These are phyloP conservation scores for Burhinus oedicnemus DNA, from an alignment of 2,113 vertebrate species.

Conservation along the genomic window DNA sequence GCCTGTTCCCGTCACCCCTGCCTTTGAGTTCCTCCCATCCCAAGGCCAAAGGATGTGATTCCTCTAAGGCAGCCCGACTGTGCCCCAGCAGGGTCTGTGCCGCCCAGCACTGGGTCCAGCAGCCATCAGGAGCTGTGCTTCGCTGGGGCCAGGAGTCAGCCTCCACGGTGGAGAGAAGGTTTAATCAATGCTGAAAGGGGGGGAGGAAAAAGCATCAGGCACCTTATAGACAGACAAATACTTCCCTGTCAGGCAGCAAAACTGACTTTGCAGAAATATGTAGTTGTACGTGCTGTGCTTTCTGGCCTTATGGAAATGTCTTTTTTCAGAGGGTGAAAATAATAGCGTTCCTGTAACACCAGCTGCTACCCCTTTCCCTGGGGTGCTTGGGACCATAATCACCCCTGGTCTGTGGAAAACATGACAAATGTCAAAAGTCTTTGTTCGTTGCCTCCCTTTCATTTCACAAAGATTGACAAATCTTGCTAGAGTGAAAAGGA, in stretches of 20 bases:
- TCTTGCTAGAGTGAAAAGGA: background rate
- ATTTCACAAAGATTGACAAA: fast-evolving
- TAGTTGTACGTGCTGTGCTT: fast-evolving
- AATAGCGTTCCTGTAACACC: background rate
- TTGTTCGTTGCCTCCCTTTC: background rate
- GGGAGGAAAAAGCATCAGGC: background rate
- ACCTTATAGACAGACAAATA: background rate
- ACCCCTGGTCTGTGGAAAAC: background rate
- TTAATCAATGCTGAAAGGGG: too few species aligned
- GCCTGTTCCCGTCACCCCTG: background rate
- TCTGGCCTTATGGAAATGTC: background rate
- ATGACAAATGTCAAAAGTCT: background rate
- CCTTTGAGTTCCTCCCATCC: background rate
- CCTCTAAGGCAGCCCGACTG: too few species aligned
- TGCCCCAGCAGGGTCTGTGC: too few species aligned
- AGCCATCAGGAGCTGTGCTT: background rate
- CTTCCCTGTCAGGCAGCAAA: background rate
- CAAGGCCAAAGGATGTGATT: fast-evolving
- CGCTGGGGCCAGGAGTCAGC: too few species aligned
- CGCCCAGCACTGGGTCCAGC: too few species aligned
- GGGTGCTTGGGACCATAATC: background rate
- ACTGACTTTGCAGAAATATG: background rate
- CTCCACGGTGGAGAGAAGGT: fast-evolving
- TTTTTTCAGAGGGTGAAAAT: background rate
- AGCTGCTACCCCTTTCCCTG: background rate